phyloP scores from a whole-genome alignment of 1,140 invertebrate genomes.

The Drosophila hydei region DNA sequence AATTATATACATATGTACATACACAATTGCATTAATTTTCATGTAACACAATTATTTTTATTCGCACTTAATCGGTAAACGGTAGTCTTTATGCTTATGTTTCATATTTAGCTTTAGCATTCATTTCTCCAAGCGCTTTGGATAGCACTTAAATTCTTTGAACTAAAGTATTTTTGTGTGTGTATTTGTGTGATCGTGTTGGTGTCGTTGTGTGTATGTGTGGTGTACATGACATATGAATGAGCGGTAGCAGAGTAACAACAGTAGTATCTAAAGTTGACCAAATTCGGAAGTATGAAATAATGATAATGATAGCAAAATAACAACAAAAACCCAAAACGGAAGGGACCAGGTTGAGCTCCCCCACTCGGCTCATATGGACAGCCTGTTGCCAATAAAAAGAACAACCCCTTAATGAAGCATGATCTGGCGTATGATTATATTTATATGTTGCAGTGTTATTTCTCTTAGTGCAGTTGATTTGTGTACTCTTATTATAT shows the following conservation, averaged over 20 bases:
- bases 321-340: conserved; percentile 32
- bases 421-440: conserved; percentile 42
- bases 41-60: conserved; percentile 54
- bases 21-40: conserved; percentile 60
- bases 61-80: conserved; percentile 68
- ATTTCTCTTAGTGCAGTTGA: conserved; percentile 3
- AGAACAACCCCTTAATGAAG: conserved; percentile 31
- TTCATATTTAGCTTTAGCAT: conserved; percentile 81
- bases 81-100: conserved; percentile 47
- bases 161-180: conserved; percentile 8
- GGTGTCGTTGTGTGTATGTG: conserved; percentile 4
- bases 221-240: conserved; percentile 37
- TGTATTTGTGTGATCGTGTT: conserved; percentile 11
- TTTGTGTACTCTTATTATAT: neutral
- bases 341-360: conserved; percentile 18
- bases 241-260: conserved; percentile 41
- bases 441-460: conserved; percentile 30
- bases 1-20: conserved; percentile 65
- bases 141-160: conserved; percentile 45
- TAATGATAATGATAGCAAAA: conserved; percentile 50
- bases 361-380: conserved; percentile 6
- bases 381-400: conserved; percentile 30
- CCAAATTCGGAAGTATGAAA: conserved; percentile 38
- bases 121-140: conserved; percentile 75
- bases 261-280: conserved; percentile 29